Conservation (phyloP, 2,888 invertebrate species). For the Belgica antarctica region DNA sequence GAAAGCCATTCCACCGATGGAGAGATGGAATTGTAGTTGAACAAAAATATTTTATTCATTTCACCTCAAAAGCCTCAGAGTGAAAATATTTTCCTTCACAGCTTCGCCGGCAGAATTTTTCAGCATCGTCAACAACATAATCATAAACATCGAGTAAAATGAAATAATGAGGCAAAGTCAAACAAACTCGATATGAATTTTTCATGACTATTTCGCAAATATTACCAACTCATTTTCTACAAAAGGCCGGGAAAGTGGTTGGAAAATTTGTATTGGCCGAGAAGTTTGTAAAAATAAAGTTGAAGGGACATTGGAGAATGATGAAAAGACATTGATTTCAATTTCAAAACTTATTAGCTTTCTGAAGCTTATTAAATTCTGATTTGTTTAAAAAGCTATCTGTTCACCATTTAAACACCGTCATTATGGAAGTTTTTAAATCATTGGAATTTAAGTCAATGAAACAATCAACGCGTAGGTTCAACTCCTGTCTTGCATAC, state of each 20-base stretch:
- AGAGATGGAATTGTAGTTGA: not conserved
- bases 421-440: no score
- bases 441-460: no score
- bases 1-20: not conserved
- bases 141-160: not conserved
- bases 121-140: not conserved
- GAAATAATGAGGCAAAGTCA: not conserved
- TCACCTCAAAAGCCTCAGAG: slow-evolving; percentile 19
- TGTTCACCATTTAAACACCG: no score
- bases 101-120: not conserved
- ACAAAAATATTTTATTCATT: slow-evolving; percentile 6
- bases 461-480: no score
- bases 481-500: no score
- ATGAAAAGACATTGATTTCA: no score
- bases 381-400: no score
- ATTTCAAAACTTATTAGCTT: no score
- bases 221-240: slow-evolving; percentile 11
- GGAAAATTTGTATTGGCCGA: slow-evolving; percentile 26
- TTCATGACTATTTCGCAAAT: slow-evolving; percentile 32
- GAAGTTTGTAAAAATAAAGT: slow-evolving; percentile 1
- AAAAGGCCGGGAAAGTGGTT: not conserved
- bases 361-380: no score
- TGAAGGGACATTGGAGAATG: no score
- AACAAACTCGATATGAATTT: slow-evolving; percentile 3
- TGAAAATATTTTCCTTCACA: not conserved